These are phyloP conservation scores for Denticeps clupeoides DNA, from an alignment of 2,797 vertebrate genomes.

Conservation along the genomic window DNA sequence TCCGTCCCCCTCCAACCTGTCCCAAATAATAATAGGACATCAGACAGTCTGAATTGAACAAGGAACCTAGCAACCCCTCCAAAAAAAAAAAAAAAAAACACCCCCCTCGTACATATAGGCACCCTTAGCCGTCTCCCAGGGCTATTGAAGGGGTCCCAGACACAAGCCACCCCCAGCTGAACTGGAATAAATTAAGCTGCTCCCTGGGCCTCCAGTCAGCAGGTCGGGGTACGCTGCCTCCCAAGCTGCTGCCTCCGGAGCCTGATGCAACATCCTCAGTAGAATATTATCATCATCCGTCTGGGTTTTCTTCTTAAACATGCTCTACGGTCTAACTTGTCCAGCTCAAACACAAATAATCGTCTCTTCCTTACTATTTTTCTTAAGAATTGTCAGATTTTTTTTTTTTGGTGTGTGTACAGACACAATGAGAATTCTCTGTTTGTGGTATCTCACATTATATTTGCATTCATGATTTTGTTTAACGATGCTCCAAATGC, in stretches of 20 bases:
- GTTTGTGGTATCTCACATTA: no score
- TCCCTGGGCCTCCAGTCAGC: constrained; percentile 47
- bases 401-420: no score
- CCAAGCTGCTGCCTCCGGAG: constrained; percentile 35
- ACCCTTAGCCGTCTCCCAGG: constrained; percentile 43
- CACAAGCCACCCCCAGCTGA: constrained; percentile 44
- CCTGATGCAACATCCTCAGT: constrained; percentile 28
- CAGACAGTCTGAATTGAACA: constrained; percentile 48
- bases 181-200: constrained; percentile 55
- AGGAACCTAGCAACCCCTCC: constrained; percentile 28
- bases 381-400: no score
- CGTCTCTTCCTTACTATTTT: not conserved
- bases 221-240: constrained; percentile 36
- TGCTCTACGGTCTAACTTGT: not conserved
- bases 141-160: constrained; percentile 51
- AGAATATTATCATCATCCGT: constrained; percentile 28
- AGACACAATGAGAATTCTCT: no score
- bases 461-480: constrained; percentile 22
- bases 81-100: constrained; percentile 23
- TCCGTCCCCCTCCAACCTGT: constrained; percentile 29
- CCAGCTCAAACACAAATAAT: constrained; percentile 3
- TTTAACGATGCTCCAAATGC: no score
- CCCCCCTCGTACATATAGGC: constrained; percentile 23
- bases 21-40: constrained; percentile 60
- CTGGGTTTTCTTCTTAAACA: not conserved